Evolutionary conservation across 2,113 vertebrate species (phyloP).

Genomic region (Menidia beryllina): DNA sequence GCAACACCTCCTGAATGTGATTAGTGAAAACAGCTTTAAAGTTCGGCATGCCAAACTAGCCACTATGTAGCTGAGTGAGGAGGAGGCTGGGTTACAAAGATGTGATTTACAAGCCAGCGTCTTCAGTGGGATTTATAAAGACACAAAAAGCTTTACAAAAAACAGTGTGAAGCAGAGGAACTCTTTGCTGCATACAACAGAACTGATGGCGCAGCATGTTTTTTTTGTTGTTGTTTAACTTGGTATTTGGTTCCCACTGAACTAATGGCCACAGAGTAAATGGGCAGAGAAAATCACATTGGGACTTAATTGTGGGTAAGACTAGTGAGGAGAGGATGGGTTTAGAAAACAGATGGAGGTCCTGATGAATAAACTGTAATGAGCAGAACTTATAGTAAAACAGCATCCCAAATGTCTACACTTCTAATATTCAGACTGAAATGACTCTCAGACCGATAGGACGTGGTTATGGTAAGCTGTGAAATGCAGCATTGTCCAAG

Average conservation of each 20-base stretch:
- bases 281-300: conserved; percentile 8
- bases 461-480: background rate
- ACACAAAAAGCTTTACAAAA: too few species aligned
- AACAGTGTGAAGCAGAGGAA: background rate
- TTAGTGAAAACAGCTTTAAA: too few species aligned
- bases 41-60: too few species aligned
- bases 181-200: background rate
- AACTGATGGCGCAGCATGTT: background rate
- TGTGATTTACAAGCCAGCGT: too few species aligned
- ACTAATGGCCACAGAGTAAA: conserved; percentile 3
- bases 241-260: background rate
- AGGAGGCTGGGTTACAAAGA: too few species aligned
- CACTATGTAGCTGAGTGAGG: too few species aligned
- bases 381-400: background rate
- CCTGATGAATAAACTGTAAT: background rate
- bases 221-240: background rate
- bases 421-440: background rate
- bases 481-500: too few species aligned
- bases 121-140: too few species aligned
- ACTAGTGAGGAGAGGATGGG: conserved; percentile 3
- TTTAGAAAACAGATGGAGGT: conserved; percentile 26
- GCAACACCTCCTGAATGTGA: too few species aligned
- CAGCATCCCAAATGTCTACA: too few species aligned
- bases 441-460: background rate
- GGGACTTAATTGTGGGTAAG: conserved; percentile 26